Evolutionary conservation across 2,888 invertebrate species (phyloP).

Genomic region (Caprella mutica): DNA sequence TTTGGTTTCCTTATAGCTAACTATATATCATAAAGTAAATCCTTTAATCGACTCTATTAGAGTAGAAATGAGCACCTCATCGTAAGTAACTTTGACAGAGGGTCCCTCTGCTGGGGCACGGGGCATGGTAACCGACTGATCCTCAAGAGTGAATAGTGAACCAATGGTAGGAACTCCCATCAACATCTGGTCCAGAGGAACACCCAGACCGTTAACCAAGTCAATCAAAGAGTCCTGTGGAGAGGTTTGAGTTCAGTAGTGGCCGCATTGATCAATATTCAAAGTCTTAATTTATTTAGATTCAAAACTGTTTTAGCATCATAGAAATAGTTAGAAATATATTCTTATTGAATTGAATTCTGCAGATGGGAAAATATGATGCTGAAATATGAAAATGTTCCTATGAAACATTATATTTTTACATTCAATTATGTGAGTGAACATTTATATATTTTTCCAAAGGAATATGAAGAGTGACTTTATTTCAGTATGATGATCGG

Average conservation of each 20-base stretch:
- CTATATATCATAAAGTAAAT: background rate
- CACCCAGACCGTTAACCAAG: conserved; percentile 56
- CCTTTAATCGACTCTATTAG: too few relatives aligned
- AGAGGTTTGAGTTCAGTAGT: too few relatives aligned
- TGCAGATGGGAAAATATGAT: too few relatives aligned
- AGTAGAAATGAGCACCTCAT: conserved; percentile 48
- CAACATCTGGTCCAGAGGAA: conserved; percentile 57
- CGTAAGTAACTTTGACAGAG: conserved; percentile 49
- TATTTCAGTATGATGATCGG: background rate
- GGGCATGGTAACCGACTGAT: conserved; percentile 55
- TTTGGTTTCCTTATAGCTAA: background rate
- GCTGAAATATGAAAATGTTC: too few relatives aligned
- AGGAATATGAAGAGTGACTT: too few relatives aligned
- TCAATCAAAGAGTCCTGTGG: conserved; percentile 61
- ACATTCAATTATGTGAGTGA: conserved; percentile 2
- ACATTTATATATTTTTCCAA: background rate
- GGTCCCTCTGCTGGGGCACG: conserved; percentile 52
- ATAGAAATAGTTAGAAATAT: too few relatives aligned
- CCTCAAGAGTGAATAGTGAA: conserved; percentile 53
- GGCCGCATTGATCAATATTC: too few relatives aligned
- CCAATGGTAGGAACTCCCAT: conserved; percentile 60
- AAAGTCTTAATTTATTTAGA: too few relatives aligned
- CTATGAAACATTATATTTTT: conserved; percentile 5
- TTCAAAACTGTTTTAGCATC: too few relatives aligned
- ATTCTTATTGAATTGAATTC: too few relatives aligned